These are phyloP conservation scores for Drosophila tropicalis DNA, from an alignment of 1,140 invertebrate species.

Conservation along the genomic window DNA sequence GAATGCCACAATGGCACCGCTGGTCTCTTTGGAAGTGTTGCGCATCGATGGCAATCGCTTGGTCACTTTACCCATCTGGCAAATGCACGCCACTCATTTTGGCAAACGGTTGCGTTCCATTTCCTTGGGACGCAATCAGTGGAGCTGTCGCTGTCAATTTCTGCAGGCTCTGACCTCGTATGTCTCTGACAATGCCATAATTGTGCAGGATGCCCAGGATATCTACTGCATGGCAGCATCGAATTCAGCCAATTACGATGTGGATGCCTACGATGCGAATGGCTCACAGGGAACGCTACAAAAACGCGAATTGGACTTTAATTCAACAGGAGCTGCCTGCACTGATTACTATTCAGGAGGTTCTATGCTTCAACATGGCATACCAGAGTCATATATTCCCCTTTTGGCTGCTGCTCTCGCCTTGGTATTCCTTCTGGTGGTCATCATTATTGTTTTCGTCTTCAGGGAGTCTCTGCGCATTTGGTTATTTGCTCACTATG, in stretches of 20 bases:
- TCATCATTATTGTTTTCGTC: constrained; percentile 91
- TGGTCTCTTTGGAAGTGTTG: constrained; percentile 91
- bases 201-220: constrained; percentile 90
- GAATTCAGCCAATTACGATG: constrained; percentile 82
- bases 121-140: constrained; percentile 91
- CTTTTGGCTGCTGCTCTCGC: constrained; percentile 91
- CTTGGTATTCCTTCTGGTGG: constrained; percentile 88
- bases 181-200: constrained; percentile 91
- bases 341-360: constrained; percentile 92
- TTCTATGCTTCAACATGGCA: constrained; percentile 92
- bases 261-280: neutral
- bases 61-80: constrained; percentile 92
- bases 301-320: constrained; percentile 90
- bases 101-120: constrained; percentile 87
- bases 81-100: constrained; percentile 85
- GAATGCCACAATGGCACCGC: constrained; percentile 91
- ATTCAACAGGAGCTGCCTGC: constrained; percentile 88
- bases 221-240: constrained; percentile 91
- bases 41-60: constrained; percentile 93
- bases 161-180: constrained; percentile 93
- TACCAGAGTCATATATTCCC: constrained; percentile 93
- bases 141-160: constrained; percentile 96
- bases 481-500: constrained; percentile 94
- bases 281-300: constrained; percentile 25
- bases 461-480: constrained; percentile 92